Evolutionary conservation across 2,797 vertebrate species (phyloP).

Genomic region (Cygnus olor): DNA sequence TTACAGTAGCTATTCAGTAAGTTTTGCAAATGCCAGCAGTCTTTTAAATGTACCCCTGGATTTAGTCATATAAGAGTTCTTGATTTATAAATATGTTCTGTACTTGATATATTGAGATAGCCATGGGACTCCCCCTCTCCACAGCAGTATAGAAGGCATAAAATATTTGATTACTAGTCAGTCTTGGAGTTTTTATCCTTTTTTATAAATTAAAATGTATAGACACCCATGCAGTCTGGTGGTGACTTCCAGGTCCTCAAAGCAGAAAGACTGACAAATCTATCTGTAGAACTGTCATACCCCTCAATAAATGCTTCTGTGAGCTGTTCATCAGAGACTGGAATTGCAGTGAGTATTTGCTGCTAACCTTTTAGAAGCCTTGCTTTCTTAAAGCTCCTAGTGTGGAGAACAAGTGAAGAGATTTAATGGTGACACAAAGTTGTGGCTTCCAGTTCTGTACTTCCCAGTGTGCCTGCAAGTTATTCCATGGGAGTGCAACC

Average conservation of each 20-base stretch:
- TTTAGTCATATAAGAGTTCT: background rate
- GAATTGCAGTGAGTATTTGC: background rate
- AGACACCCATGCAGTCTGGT: background rate
- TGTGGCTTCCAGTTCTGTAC: background rate
- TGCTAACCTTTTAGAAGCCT: background rate
- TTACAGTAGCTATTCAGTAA: background rate
- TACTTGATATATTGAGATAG: background rate
- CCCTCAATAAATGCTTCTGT: background rate
- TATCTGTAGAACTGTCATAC: background rate
- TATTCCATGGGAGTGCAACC: background rate
- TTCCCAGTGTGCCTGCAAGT: fast-evolving
- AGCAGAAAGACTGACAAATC: background rate
- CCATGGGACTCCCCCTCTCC: background rate
- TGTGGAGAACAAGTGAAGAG: background rate
- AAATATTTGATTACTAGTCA: background rate
- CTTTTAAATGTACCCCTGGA: background rate
- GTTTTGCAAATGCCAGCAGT: background rate
- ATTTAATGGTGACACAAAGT: background rate
- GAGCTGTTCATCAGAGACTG: background rate
- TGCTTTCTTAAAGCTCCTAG: background rate
- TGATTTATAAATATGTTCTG: background rate
- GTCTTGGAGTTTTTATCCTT: background rate
- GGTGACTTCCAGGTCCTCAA: background rate
- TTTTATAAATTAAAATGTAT: background rate
- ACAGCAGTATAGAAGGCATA: background rate